phyloP scores from a whole-genome alignment of 2,888 invertebrate species.

The Apodemia zela region DNA sequence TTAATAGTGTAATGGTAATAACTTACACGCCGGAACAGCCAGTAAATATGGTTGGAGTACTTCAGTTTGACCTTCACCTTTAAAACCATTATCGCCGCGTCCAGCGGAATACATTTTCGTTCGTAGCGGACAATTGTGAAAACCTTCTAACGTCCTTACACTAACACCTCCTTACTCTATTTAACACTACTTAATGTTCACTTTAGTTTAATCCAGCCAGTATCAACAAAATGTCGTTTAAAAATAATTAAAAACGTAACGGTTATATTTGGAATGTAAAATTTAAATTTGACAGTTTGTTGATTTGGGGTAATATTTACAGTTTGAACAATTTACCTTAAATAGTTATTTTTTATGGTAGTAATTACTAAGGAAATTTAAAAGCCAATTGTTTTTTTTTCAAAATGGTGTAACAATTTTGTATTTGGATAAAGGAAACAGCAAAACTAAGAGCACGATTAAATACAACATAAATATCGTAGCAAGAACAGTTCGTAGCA shows the following conservation, averaged over 20 bases:
- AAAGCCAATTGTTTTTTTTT: not conserved
- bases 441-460: slow-evolving; percentile 55
- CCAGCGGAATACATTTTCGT: slow-evolving; percentile 62
- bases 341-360: no score
- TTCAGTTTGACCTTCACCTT: slow-evolving; percentile 81
- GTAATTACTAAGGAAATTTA: not conserved
- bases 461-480: slow-evolving; percentile 63
- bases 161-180: not conserved
- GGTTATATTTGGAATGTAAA: not conserved
- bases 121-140: slow-evolving; percentile 47
- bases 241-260: not conserved
- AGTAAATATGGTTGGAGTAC: slow-evolving; percentile 79
- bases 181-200: not conserved
- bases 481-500: slow-evolving; percentile 53
- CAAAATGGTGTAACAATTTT: slow-evolving; percentile 32
- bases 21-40: slow-evolving; percentile 82
- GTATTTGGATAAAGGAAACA: slow-evolving; percentile 67
- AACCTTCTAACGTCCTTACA: slow-evolving; percentile 1
- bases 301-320: not conserved
- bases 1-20: slow-evolving; percentile 3
- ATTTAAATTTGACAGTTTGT: not conserved
- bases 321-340: not conserved
- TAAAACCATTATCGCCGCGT: slow-evolving; percentile 76
- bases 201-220: not conserved
- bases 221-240: not conserved